Evolutionary conservation across 2,888 invertebrate genomes (phyloP).

Genomic region (Stenurella melanura): DNA sequence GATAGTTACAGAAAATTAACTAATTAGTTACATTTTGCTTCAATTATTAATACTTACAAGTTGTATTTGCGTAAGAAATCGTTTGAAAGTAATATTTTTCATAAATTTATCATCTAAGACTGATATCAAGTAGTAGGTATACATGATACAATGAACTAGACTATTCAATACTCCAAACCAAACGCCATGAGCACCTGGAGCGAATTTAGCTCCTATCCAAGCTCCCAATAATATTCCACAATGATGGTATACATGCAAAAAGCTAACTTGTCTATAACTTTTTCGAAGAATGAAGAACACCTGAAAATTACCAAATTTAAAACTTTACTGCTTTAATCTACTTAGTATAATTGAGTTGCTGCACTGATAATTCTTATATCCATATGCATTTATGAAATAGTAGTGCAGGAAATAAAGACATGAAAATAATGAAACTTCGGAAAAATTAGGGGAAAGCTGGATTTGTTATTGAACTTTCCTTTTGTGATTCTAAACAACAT

Average conservation of each 20-base stretch:
- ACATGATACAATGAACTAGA: constrained; percentile 88
- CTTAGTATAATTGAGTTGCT: too few species aligned
- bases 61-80: constrained; percentile 89
- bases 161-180: constrained; percentile 81
- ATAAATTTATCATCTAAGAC: constrained; percentile 83
- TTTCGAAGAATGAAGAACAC: constrained; percentile 90
- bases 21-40: too few species aligned
- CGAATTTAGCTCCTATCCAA: constrained; percentile 79
- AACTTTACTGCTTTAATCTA: too few species aligned
- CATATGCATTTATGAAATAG: too few species aligned
- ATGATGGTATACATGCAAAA: constrained; percentile 92
- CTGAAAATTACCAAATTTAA: constrained; percentile 68
- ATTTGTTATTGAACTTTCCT: too few species aligned
- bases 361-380: too few species aligned
- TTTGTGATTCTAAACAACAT: too few species aligned
- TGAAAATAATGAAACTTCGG: too few species aligned
- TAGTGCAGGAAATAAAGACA: too few species aligned
- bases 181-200: constrained; percentile 81
- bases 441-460: too few species aligned
- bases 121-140: constrained; percentile 86
- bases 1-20: too few species aligned
- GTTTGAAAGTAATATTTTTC: constrained; percentile 86
- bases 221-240: constrained; percentile 83
- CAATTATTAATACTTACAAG: constrained; percentile 76
- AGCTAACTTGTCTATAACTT: constrained; percentile 86